These are phyloP conservation scores for Corticium candelabrum DNA, from an alignment of 37 sponge, comb jelly and placozoan species.

Conservation along the genomic window DNA sequence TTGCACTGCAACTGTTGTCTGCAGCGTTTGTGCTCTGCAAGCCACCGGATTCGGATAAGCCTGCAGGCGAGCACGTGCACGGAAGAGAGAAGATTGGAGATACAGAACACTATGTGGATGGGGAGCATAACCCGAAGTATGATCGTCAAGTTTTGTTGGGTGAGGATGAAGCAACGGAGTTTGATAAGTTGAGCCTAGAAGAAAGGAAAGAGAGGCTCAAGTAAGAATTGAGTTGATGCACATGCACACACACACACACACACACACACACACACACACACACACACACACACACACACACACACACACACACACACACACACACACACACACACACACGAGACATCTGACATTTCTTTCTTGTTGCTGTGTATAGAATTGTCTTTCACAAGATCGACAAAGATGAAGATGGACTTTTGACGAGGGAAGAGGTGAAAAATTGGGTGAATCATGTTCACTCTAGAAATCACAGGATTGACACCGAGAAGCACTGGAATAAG, in stretches of 20 bases:
- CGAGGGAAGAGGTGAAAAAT: conserved; percentile 42
- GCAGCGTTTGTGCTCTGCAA: too few species aligned
- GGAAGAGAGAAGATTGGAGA: too few species aligned
- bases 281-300: background rate
- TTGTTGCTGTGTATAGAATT: background rate
- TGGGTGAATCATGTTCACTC: too few species aligned
- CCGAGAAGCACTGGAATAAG: too few species aligned
- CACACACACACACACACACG: conserved; percentile 5
- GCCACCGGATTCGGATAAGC: too few species aligned
- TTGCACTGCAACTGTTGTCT: too few species aligned
- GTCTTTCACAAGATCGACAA: background rate
- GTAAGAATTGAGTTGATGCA: background rate
- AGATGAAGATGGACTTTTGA: conserved; percentile 24
- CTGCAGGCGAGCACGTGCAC: too few species aligned
- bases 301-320: conserved; percentile 2
- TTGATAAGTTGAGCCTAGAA: conserved; percentile 53
- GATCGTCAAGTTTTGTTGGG: conserved; percentile 90
- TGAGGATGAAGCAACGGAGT: conserved; percentile 61
- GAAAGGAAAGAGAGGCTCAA: conserved; percentile 56
- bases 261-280: background rate
- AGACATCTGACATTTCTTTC: background rate
- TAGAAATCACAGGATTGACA: too few species aligned
- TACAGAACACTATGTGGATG: conserved; percentile 25
- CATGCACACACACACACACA: too few species aligned
- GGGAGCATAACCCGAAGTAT: conserved; percentile 46